Base-by-base conservation (phyloP, 2,888 invertebrate genomes). In the Ophion obscuratus region DNA sequence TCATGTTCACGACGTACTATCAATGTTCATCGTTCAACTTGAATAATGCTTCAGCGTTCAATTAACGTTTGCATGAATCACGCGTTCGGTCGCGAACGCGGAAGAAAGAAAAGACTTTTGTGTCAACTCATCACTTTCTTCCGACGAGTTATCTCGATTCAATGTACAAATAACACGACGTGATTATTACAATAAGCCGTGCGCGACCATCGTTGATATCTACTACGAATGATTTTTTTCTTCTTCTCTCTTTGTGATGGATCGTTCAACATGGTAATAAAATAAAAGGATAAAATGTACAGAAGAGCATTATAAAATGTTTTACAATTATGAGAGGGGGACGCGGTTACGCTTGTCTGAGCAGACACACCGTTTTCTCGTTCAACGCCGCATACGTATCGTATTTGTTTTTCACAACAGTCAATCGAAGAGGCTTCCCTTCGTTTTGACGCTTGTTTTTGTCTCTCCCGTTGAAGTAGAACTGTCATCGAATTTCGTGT, bases 241-340 rank as follows among this genome's bases (percentile, higher is more conserved):
- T 66, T 83, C 83, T 71, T 31, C 31, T 31, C 31, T 64, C 64
- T 53, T 78, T 76, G 71, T 85, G 88, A 85, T 87, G 87, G 87
- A 83, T 88, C 89, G 89, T 91, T 89, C 62, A 79, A 91, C 89
- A 82, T 88, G 86, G 90, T 92, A 92, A 90, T 91, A 92, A 92
- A 93, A 90, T 92, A 91, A 92, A 89, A 89, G 87, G 92, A 91
- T 91, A 92, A 93, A 94, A 93, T 94, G 92, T 94, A 94, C 94
- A 94, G 92, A 93, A 92, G 91, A 92, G 91, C 89, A 88, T 91
- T 89, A 92, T 90, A 92, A 91, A 93, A 93, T 89, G 88, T 89
- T 88, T 89, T 91, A 90, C 86, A 90, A 82, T 88, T 86, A 85
- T 84, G 59, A 68, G 87, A 82, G 78, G 82, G 92, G 92, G 93